phyloP scores from a whole-genome alignment of 2,113 vertebrate species.

The Calyptomena viridis region DNA sequence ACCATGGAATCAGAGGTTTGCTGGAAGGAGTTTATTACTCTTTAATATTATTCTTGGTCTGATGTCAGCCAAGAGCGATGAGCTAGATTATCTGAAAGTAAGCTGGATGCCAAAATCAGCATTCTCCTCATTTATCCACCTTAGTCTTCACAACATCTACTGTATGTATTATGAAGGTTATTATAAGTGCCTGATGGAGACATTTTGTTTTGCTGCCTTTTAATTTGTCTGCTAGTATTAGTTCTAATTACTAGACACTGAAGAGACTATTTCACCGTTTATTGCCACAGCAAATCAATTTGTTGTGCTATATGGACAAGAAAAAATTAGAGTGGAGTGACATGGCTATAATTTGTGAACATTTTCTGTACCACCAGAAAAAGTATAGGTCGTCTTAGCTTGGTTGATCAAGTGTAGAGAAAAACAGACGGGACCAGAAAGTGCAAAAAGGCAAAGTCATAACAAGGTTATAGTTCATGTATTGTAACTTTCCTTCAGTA shows the following conservation, averaged over 20 bases:
- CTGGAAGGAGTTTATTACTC: constrained; percentile 77
- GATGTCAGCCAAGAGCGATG: constrained; percentile 76
- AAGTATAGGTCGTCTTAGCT: constrained; percentile 11
- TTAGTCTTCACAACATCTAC: constrained; percentile 60
- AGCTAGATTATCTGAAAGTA: constrained; percentile 78
- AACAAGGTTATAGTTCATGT: constrained; percentile 46
- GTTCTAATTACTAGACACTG: constrained; percentile 58
- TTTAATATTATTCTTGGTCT: constrained; percentile 80
- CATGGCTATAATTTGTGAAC: constrained; percentile 49
- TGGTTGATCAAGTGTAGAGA: constrained; percentile 48
- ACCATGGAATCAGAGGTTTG: constrained; percentile 73
- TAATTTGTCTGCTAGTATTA: constrained; percentile 62
- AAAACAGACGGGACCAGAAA: constrained; percentile 49
- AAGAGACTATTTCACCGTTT: constrained; percentile 50
- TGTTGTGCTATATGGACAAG: constrained; percentile 39
- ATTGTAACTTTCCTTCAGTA: background rate
- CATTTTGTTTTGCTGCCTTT: constrained; percentile 62
- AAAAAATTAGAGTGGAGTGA: background rate
- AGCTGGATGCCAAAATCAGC: constrained; percentile 73
- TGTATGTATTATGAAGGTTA: constrained; percentile 59
- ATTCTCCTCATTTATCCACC: constrained; percentile 74
- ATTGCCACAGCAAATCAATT: constrained; percentile 54
- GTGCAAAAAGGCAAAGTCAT: constrained; percentile 60
- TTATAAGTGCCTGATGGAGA: constrained; percentile 58
- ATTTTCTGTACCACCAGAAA: constrained; percentile 36